Base-by-base conservation (phyloP, 2,888 invertebrate genomes). In the Rotaria sp. region DNA sequence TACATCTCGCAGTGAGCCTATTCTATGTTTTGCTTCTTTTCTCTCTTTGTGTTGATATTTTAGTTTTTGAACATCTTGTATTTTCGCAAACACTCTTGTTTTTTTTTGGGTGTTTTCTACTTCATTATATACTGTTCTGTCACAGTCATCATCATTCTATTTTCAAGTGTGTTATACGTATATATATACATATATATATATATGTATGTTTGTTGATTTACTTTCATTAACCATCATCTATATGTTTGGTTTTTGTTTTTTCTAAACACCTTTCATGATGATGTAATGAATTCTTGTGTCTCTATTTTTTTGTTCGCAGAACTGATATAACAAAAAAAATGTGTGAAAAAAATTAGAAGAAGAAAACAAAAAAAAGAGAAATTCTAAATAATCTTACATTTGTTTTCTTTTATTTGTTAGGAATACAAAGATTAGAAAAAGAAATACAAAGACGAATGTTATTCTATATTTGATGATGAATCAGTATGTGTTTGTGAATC, bases 1-100 rank as follows among this genome's bases (percentile, higher is more conserved):
- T 67, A 67, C 67, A 67, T 67, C 67, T 67, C 67, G 30, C 67
- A 67, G 67, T 67, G 67, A 67, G 67, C 67, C 67, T 67, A 30
- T 67, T 67, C 67, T 67, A 35, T 67, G 11, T 30, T 67, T 67
- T 67, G 3, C 35, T 67, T 35, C 35, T 35, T 35, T 30, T 67
- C 7, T 35, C 59, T 30, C 15, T n/a, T 59, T 30, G n/a, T 30
- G 15, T 59, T 30, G 30, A 26, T 59, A 67, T 67, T 67, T 67
- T 67, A 67, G 67, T 67, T 67, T 67, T 67, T 67, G 67, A 67
- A 30, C 13, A 35, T 67, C 67, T 15, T 67, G 67, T 67, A 67
- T 67, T 67, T 67, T 67, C 67, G 30, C 18, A 67, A 67, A 67
- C 15, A 11, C 30, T 67, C 67, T 67, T 35, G 30, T 35, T 67